Base-by-base conservation (phyloP, 53 echinoderm and acorn worm species). In the Holothuria scabra region DNA sequence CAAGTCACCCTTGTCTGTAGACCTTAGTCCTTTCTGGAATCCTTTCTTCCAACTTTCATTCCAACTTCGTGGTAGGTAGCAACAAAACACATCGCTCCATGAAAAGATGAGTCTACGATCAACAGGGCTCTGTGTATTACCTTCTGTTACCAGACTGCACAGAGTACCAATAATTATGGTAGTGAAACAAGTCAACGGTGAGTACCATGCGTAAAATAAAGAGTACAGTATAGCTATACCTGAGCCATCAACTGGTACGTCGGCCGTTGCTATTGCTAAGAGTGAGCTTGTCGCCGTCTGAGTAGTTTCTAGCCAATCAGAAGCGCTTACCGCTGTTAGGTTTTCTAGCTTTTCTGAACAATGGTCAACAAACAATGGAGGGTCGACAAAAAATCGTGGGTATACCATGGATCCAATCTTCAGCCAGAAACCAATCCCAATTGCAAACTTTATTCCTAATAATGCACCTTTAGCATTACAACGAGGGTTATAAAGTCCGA, bases 141-240 rank as follows among this genome's bases (percentile, higher is more conserved):
- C 29, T 30, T 5, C 28, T 68, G 93, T 90, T 28, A 83, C 22
- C 34, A 90, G 76, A 61, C 93, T 93, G 56, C 88, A 85, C 46
- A 88, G 28, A 34, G 85, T 61, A 13, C 93, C 93, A 33, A 90
- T 65, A 5, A 85, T 56, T 31, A 87, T 67, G 61, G 87, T 87
- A 1, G 85, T 66, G 52, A 90, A 55, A 75, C 90, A 93, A 20
- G 83, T 87, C 20, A 76, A 59, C 14, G 90, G 87, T 14, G 76
- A 72, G 67, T 93, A 93, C 81, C 85, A 93, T 10, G 87, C 61
- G 65, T 93, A 88, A 2, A 90, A 93, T 56, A 90, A 44, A 1
- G 85, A 28, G 60, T 93, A 90, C 9, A 93, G 31, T 0, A 59
- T 72, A 33, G 88, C 88, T 29, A 93, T 84, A n/a, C 79, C 66